Evolutionary conservation across 2,797 vertebrate species (phyloP), one percentile per base, ranked within the genome.

Genomic region (Melopsittacus undulatus): DNA sequence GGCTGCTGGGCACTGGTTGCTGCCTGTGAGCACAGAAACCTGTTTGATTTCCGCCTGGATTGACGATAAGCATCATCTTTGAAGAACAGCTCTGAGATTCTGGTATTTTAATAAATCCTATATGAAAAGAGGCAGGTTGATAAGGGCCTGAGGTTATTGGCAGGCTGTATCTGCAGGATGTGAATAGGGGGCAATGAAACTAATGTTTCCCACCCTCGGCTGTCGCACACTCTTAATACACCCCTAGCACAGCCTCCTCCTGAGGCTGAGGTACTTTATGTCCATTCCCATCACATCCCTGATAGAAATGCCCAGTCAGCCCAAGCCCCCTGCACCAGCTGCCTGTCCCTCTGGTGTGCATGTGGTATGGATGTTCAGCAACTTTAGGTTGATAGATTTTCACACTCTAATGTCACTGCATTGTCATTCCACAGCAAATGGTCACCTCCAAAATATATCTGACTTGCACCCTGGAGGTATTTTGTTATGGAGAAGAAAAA

Each of bases 151-250:
- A 27, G 56, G 42, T 36, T 76, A 77, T 40, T 12, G 19, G 36
- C 43, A 52, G n/a, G 57, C 61, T 43, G 20, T 23, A 6, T 26
- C 23, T 10, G 7, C 12, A 18, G 27, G 46, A 13, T 1, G 0
- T 8, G 38, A 68, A 23, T 34, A 30, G 8, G 40, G 24, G 45
- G 13, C 24, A 45, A 40, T 0, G 7, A 49, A n/a, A 16, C 22
- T 4, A 5, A 21, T 16, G 7, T 34, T 57, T 82, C 19, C 40
- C 13, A 9, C 20, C 13, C 9, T n/a, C 21, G 24, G 52, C 49
- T n/a, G 1, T 54, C 7, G 16, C 26, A 34, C 5, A 2, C 7
- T n/a, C 52, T 26, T 32, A 9, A 20, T 4, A 8, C 8, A 13
- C 40, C 0, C 0, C 18, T 30, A 42, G 27, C 40, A 46, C 9